phyloP scores from a whole-genome alignment of 2,797 vertebrate genomes.

The Pteronotus mesoamericanus region DNA sequence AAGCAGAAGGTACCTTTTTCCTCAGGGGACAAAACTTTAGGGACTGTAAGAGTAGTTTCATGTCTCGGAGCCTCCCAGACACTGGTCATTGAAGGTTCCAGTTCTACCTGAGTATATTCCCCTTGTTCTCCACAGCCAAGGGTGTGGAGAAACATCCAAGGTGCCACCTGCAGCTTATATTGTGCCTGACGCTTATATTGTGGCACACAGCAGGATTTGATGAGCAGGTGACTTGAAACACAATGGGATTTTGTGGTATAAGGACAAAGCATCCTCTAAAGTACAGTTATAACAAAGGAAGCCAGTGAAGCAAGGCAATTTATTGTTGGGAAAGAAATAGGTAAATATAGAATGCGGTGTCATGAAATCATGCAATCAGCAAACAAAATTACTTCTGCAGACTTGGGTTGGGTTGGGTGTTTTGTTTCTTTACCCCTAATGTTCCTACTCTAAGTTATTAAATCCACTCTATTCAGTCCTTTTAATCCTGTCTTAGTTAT shows the following conservation, averaged over 20 bases:
- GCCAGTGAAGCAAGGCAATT: conserved; percentile 63
- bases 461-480: not conserved
- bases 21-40: not conserved
- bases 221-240: conserved; percentile 59
- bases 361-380: conserved; percentile 25
- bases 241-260: conserved; percentile 59
- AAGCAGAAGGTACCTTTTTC: not conserved
- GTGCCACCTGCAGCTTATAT: conserved; percentile 54
- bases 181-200: conserved; percentile 26
- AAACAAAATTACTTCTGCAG: conserved; percentile 48
- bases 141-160: not conserved
- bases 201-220: not conserved
- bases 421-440: not conserved
- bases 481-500: conserved; percentile 15
- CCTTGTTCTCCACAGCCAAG: not conserved
- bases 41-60: rapidly evolving
- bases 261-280: conserved; percentile 65
- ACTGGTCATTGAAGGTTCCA: not conserved
- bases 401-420: not conserved
- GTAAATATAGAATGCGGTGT: not conserved
- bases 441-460: not conserved
- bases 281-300: conserved; percentile 62
- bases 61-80: not conserved
- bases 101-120: not conserved
- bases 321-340: conserved; percentile 56